Base-by-base conservation (phyloP, 2,888 invertebrate genomes). In the Tuta absoluta region DNA sequence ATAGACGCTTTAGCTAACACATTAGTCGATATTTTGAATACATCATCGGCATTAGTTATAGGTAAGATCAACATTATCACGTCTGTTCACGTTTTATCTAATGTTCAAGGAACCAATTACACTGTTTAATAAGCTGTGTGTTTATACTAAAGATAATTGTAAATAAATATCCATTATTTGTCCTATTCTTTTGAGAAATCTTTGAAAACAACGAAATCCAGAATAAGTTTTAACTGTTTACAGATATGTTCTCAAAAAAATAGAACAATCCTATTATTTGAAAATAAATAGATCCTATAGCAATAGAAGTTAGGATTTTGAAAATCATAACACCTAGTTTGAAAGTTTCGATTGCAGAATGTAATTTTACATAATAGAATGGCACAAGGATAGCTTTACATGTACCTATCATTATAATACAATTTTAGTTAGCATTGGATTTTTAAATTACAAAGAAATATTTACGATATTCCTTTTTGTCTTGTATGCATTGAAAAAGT, bases 1-100 rank as follows among this genome's bases (percentile, higher is more conserved):
- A 86, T 85, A 89, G 85, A 86, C 86, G 90, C 90, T 89, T 89
- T 89, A 89, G 89, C 79, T 81, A 82, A 82, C 86, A 87, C 79
- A 76, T 86, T 89, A 89, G 86, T 81, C 63, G 76, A 85, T 87
- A 87, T 86, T 87, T 89, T 88, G 81, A 86, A 85, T 85, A 86
- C 82, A 81, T 84, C 85, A 85, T 84, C 84, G 85, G 75, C 76
- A 77, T 53, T 83, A 81, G 81, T 73, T 75, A 74, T 85, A 83
- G 79, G 73, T 73, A 77, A 80, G 72, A 68, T 68, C 62, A 67
- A 67, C 68, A 71, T 70, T 71, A 76, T 74, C 71, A 81, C 77
- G 75, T 81, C 76, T 81, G 80, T 84, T 83, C 80, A 82, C 77
- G 75, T 80, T 85, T 84, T 82, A 75, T 75, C 78, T 74, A 70